Percentiles rank a stretch among this genome's conserved stretches.
phyloP scores from a whole-genome alignment of 2,797 vertebrate genomes.

The Micromesistius poutassou region DNA sequence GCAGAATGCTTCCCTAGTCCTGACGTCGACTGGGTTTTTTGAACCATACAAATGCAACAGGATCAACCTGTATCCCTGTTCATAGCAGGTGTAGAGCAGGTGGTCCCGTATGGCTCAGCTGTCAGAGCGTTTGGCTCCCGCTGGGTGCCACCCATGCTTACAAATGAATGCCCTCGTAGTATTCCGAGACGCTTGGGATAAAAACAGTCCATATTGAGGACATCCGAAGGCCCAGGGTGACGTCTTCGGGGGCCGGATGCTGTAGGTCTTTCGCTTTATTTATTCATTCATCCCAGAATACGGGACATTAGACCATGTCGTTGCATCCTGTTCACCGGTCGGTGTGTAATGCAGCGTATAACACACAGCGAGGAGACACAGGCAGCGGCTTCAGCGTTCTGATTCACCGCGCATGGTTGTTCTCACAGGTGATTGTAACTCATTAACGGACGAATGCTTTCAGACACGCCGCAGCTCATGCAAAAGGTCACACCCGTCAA shows the following conservation, averaged over 20 bases:
- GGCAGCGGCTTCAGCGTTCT: background rate
- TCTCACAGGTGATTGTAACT: constrained; percentile 1
- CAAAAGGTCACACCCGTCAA: background rate
- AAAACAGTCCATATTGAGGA: background rate
- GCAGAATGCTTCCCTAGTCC: too few species aligned
- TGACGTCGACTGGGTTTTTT: background rate
- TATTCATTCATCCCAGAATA: background rate
- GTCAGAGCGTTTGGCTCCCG: background rate
- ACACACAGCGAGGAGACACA: background rate
- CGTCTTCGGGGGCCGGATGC: background rate
- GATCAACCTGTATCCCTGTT: background rate
- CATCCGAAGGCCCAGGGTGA: background rate
- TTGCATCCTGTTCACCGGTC: background rate
- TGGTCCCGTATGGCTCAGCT: background rate
- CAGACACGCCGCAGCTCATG: background rate
- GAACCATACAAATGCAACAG: background rate
- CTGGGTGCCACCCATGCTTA: background rate
- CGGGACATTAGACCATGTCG: background rate
- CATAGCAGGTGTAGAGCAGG: background rate
- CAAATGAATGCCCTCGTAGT: background rate
- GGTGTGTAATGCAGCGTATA: background rate
- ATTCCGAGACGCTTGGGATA: background rate
- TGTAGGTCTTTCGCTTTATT: background rate
- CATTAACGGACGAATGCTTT: background rate
- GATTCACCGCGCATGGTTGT: background rate